These are phyloP conservation scores for Laspeyria flexula DNA, from an alignment of 2,888 invertebrate species.

Conservation along the genomic window DNA sequence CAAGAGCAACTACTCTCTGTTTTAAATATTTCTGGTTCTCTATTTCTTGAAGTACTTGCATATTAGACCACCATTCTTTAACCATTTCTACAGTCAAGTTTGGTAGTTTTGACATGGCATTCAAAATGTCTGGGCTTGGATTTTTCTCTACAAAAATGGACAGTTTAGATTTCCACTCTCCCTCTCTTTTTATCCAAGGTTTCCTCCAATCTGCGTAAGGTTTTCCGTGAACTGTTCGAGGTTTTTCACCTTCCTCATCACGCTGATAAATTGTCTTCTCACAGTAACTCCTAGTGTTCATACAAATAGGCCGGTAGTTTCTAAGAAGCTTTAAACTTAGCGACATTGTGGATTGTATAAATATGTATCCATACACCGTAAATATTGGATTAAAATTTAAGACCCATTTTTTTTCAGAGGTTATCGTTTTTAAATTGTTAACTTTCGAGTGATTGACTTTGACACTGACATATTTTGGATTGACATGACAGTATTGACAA, in stretches of 20 bases:
- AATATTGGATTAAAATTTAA: not conserved
- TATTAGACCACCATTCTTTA: conserved; percentile 85
- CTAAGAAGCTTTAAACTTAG: conserved; percentile 50
- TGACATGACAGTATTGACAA: too few relatives aligned
- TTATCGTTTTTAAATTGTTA: too few relatives aligned
- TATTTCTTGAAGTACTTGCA: conserved; percentile 79
- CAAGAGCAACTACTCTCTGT: conserved; percentile 87
- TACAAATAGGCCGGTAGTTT: conserved; percentile 43
- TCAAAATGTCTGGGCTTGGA: conserved; percentile 69
- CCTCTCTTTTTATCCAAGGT: conserved; percentile 85
- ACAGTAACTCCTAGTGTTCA: conserved; percentile 62
- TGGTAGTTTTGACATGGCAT: conserved; percentile 81
- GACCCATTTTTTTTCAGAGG: not conserved
- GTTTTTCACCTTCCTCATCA: conserved; percentile 67
- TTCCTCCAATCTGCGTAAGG: conserved; percentile 87
- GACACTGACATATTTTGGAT: too few relatives aligned
- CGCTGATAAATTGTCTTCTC: conserved; percentile 72
- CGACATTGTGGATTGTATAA: conserved; percentile 49
- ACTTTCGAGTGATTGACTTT: too few relatives aligned
- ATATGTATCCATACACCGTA: not conserved
- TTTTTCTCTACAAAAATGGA: conserved; percentile 82
- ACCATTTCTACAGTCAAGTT: conserved; percentile 79
- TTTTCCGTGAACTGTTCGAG: conserved; percentile 68
- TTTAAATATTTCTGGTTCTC: conserved; percentile 87
- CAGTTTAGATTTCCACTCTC: conserved; percentile 86